Base-by-base conservation (phyloP, 2,888 invertebrate species). In the Oxytorus armatus region DNA sequence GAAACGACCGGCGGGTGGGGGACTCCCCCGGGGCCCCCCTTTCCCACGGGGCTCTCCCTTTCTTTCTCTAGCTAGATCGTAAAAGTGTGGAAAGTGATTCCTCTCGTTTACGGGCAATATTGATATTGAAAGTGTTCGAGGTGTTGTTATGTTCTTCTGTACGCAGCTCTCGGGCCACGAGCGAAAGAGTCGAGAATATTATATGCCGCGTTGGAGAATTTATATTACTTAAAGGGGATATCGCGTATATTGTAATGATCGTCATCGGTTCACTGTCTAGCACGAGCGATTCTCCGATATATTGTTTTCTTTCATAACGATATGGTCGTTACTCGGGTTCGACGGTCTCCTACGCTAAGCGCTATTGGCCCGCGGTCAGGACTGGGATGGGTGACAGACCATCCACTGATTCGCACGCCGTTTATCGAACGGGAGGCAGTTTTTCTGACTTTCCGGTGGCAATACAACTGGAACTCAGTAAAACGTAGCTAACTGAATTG, bases 71-170 rank as follows among this genome's bases (percentile, higher is more conserved):
- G 23, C 42, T 25, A 18, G 72, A 72, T 80, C 79, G 76, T 80
- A 80, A 80, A 80, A 80, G 66, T 47, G 72, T 73, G 76, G 76
- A 80, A 80, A 80, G 79, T 80, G 79, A 80, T 80, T 80, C n/a
- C n/a, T n/a, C 69, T 68, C 55, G 68, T 55, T 53, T 65, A 65
- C 66, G 73, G 63, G 42, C 73, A 68, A 76, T n/a, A 36, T 80
- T 73, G 80, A 77, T 80, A 80, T 77, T 80, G 77, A 80, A 80
- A 80, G 80, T 80, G 77, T 73, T 80, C 61, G 53, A 66, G 57
- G 70, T 70, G 76, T 68, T 76, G 79, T 75, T 79, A 72, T 72
- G 72, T 76, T 76, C 66, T 39, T 42, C 21, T 57, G 33, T 42
- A 16, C 57, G 33, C 49, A 55, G 29, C 33, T 23, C 65, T 57